phyloP scores from a whole-genome alignment of 2,797 vertebrate species.

The Sebastes wilsoni region DNA sequence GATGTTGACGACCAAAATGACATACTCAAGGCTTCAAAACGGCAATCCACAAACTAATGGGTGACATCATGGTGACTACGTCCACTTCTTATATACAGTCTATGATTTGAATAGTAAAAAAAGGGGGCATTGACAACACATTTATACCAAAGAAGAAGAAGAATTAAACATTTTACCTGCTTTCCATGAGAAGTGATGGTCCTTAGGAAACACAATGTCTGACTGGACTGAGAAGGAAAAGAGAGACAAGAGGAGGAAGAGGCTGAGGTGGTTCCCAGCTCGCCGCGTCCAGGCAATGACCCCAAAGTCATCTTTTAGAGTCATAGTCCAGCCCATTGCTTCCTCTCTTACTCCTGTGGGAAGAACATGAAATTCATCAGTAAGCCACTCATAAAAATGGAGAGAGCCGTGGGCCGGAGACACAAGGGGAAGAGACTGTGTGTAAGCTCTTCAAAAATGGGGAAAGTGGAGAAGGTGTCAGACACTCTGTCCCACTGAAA shows the following conservation, averaged over 20 bases:
- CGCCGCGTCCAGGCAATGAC: conserved; percentile 83
- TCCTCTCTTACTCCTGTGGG: conserved; percentile 87
- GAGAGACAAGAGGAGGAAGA: conserved; percentile 83
- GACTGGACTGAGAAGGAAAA: conserved; percentile 81
- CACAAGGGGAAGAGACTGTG: not conserved
- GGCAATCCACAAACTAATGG: too few species aligned
- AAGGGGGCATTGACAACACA: not conserved
- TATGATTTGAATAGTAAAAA: not conserved
- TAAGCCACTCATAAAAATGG: conserved; percentile 30
- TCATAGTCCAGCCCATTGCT: conserved; percentile 92
- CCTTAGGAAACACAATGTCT: conserved; percentile 85
- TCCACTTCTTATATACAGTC: too few species aligned
- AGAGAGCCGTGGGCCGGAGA: conserved; percentile 2
- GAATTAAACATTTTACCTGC: conserved; percentile 84
- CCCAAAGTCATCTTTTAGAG: conserved; percentile 87
- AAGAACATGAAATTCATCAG: conserved; percentile 60
- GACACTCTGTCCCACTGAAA: conserved; percentile 10
- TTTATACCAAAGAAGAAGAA: not conserved
- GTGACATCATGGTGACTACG: too few species aligned
- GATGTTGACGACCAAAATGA: too few species aligned
- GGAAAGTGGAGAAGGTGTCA: conserved; percentile 4
- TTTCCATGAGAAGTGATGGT: conserved; percentile 93
- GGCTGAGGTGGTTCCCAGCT: conserved; percentile 76
- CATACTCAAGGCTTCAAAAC: too few species aligned
- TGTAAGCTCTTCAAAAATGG: conserved; percentile 2